phyloP scores from a whole-genome alignment of 2,888 invertebrate species.

The Prosopocoilus inquinatus region DNA sequence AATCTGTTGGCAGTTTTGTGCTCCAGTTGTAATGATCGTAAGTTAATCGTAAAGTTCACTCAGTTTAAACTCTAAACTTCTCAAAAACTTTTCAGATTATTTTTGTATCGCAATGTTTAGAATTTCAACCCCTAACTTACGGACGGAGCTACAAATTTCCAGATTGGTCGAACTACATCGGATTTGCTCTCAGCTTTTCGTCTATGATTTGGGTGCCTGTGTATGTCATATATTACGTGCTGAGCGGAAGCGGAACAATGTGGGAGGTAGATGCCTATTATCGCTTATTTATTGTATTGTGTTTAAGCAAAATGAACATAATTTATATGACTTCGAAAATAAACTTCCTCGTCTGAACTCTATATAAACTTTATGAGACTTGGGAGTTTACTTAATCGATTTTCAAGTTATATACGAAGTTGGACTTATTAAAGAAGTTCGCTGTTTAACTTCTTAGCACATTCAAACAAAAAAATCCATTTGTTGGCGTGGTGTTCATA shows the following conservation, averaged over 20 bases:
- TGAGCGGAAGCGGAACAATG: conserved; percentile 54
- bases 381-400: conserved; percentile 1
- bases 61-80: conserved; percentile 3
- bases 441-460: too few relatives aligned
- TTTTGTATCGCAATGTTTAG: conserved; percentile 60
- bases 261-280: conserved; percentile 49
- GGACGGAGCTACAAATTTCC: conserved; percentile 59
- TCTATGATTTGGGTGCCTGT: conserved; percentile 67
- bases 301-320: too few relatives aligned
- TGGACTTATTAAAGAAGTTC: too few relatives aligned
- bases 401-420: not conserved
- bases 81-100: conserved; percentile 53
- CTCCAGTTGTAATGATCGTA: conserved; percentile 61
- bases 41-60: conserved; percentile 38
- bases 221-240: conserved; percentile 61
- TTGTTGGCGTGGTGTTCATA: too few relatives aligned
- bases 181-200: conserved; percentile 59
- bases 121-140: conserved; percentile 59
- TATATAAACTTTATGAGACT: not conserved
- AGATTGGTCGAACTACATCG: conserved; percentile 60
- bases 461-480: too few relatives aligned
- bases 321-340: not conserved
- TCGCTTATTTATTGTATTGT: too few relatives aligned
- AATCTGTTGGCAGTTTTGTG: conserved; percentile 60
- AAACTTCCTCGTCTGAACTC: not conserved